These are phyloP conservation scores for Anoplolepis gracilipes DNA, from an alignment of 1,140 invertebrate genomes.

Conservation along the genomic window DNA sequence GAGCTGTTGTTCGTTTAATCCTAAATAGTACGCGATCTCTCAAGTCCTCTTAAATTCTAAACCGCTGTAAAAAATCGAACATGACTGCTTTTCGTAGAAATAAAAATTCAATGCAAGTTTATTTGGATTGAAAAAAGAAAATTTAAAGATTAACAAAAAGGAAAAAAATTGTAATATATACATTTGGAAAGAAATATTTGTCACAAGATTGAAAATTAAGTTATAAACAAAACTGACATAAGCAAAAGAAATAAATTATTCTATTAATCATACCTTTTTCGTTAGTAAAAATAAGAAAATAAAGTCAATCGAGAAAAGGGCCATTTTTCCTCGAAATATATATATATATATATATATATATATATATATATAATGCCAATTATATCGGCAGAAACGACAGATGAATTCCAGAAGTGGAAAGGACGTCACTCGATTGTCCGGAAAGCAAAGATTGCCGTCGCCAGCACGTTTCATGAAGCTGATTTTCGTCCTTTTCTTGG, in stretches of 20 bases:
- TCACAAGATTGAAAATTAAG: background rate
- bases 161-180: background rate
- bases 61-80: background rate
- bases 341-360: too few species aligned
- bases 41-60: conserved; percentile 15
- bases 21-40: background rate
- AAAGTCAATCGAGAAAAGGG: conserved; percentile 46
- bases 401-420: conserved; percentile 65
- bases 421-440: conserved; percentile 63
- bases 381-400: conserved; percentile 61
- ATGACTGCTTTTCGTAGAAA: background rate
- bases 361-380: conserved; percentile 61
- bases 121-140: background rate
- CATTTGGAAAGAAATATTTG: background rate
- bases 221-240: background rate
- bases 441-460: conserved; percentile 65
- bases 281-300: conserved; percentile 23
- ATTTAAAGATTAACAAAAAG: background rate
- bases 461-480: conserved; percentile 36
- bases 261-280: conserved; percentile 27
- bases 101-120: background rate
- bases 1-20: conserved; percentile 9
- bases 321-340: conserved; percentile 39
- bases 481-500: conserved; percentile 64
- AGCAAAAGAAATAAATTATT: background rate